phyloP scores from a whole-genome alignment of 2,797 vertebrate species.

The Tolypeutes matacus region DNA sequence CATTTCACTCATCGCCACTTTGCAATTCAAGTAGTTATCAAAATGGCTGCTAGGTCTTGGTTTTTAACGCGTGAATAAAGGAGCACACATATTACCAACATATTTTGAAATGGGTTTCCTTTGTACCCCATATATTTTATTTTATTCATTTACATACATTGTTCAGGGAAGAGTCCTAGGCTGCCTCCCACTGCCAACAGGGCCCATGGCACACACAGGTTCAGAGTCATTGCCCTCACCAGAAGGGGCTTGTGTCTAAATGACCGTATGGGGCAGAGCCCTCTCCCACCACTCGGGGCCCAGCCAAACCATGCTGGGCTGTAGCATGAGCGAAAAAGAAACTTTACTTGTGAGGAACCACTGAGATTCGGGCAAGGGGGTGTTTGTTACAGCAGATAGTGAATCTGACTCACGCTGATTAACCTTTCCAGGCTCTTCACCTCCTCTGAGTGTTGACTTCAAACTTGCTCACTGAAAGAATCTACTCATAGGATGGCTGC shows the following conservation, averaged over 20 bases:
- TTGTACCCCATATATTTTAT: neutral
- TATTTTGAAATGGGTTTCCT: neutral
- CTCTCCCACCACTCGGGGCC: no score
- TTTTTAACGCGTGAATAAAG: no score
- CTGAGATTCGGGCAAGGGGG: neutral
- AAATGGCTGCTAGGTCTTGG: neutral
- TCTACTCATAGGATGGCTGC: neutral
- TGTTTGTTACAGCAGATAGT: neutral
- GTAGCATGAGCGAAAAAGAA: neutral
- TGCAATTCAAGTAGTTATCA: neutral
- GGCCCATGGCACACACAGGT: neutral
- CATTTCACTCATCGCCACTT: neutral
- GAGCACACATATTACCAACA: no score
- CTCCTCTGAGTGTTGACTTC: neutral
- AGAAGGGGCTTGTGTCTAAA: neutral
- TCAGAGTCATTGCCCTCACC: neutral
- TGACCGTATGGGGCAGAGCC: neutral
- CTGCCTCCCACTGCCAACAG: neutral
- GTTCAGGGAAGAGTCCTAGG: neutral
- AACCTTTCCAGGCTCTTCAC: neutral
- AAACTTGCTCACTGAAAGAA: constrained; percentile 1
- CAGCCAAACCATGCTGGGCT: neutral
- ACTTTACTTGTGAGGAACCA: neutral
- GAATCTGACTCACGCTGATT: neutral
- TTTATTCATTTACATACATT: neutral